A percentile compares a stretch with the other conserved stretches of the same genome.
These are phyloP conservation scores for Odontocolon sp. DNA, from an alignment of 2,888 invertebrate genomes.

Conservation along the genomic window DNA sequence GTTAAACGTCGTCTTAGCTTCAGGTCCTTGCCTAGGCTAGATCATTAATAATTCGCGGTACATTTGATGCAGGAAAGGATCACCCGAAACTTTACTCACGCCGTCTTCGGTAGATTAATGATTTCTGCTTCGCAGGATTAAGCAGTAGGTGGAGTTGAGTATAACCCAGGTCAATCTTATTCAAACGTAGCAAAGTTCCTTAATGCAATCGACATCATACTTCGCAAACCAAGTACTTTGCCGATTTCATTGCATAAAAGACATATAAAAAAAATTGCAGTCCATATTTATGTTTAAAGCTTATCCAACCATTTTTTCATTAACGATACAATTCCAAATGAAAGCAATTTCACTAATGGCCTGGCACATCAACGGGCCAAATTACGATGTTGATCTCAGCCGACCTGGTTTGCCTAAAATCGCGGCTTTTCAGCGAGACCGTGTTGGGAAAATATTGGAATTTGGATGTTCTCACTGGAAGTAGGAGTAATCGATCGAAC, in stretches of 20 bases:
- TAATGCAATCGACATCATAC: too few species aligned
- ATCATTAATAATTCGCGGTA: conserved; percentile 35
- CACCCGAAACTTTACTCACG: not conserved
- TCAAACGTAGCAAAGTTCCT: too few species aligned
- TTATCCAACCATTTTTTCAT: conserved; percentile 16
- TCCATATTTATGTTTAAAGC: not conserved
- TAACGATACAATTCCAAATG: not conserved
- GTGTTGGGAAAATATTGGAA: not conserved
- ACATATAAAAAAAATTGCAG: not conserved
- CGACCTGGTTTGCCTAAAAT: conserved; percentile 20
- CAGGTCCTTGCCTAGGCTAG: not conserved
- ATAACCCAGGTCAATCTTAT: too few species aligned
- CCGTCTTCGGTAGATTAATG: conserved; percentile 29
- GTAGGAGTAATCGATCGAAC: too few species aligned
- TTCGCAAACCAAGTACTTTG: not conserved
- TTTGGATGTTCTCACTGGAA: too few species aligned
- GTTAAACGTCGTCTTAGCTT: not conserved
- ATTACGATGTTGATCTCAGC: not conserved
- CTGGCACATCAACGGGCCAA: not conserved
- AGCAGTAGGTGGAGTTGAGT: too few species aligned
- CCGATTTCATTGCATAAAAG: not conserved
- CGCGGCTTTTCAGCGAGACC: conserved; percentile 14
- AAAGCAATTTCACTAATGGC: conserved; percentile 16
- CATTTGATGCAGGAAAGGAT: conserved; percentile 19
- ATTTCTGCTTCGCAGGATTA: conserved; percentile 6